phyloP scores from a whole-genome alignment of 1,140 invertebrate genomes.

The Drosophila nigrodunni region DNA sequence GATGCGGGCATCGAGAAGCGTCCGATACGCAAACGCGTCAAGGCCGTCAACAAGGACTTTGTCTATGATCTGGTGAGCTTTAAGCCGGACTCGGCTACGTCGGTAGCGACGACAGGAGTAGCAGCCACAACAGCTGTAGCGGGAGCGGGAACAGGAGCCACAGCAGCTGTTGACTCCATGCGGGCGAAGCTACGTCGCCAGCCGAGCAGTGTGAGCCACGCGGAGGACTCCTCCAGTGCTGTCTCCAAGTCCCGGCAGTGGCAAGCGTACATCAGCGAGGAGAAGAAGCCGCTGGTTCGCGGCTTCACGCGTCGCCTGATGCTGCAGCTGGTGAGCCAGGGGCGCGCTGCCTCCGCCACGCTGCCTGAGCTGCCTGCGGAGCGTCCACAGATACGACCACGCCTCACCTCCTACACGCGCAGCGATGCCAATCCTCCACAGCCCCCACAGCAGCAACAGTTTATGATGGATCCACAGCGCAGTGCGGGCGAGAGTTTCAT shows the following conservation, averaged over 20 bases:
- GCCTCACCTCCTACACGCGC: constrained; percentile 63
- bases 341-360: constrained; percentile 69
- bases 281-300: constrained; percentile 51
- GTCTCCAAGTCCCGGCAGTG: constrained; percentile 58
- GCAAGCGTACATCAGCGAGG: constrained; percentile 63
- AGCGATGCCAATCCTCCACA: constrained; percentile 43
- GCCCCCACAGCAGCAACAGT: constrained; percentile 16
- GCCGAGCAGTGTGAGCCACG: not conserved
- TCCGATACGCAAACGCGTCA: constrained; percentile 88
- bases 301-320: constrained; percentile 69
- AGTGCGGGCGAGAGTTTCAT: constrained; percentile 66
- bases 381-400: constrained; percentile 74
- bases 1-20: constrained; percentile 75
- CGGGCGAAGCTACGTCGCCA: constrained; percentile 64
- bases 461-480: constrained; percentile 44
- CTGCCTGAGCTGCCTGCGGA: constrained; percentile 75
- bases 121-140: not conserved
- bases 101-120: not conserved
- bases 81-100: constrained; percentile 71
- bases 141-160: not conserved
- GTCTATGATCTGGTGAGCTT: constrained; percentile 88
- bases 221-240: not conserved
- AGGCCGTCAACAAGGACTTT: constrained; percentile 88
- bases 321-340: constrained; percentile 65
- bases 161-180: constrained; percentile 50